Conservation (phyloP, 2,113 vertebrate genomes). For the Pogona vitticeps region DNA sequence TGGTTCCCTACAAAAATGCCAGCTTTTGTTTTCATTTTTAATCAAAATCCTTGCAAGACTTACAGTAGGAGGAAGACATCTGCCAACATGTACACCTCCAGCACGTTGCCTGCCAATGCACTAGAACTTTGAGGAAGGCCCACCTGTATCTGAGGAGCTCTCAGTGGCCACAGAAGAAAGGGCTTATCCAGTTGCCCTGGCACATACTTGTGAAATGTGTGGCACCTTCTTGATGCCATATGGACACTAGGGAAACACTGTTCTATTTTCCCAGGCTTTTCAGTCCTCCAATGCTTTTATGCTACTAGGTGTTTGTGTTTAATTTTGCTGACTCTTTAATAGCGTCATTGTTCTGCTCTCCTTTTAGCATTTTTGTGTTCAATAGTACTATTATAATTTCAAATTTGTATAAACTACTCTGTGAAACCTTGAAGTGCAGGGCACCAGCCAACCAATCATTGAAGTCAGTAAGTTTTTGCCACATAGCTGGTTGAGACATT, state of each 20-base stretch:
- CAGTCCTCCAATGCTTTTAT: neutral
- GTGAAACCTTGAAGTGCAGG: neutral
- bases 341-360: neutral
- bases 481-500: neutral
- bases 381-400: neutral
- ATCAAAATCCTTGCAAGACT: too few relatives aligned
- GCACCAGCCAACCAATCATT: neutral
- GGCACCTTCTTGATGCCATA: neutral
- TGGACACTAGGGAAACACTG: neutral
- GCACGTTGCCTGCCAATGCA: too few relatives aligned
- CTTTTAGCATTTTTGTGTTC: neutral
- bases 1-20: too few relatives aligned
- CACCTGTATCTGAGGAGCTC: too few relatives aligned
- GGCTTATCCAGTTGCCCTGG: neutral
- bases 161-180: too few relatives aligned
- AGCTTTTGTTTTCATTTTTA: too few relatives aligned
- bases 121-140: too few relatives aligned
- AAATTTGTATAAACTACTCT: neutral
- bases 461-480: neutral
- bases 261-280: neutral
- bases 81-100: too few relatives aligned
- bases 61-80: too few relatives aligned
- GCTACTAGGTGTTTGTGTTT: neutral
- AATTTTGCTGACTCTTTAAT: neutral
- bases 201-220: neutral